Evolutionary conservation across 2,113 vertebrate species (phyloP).

Genomic region (Ellobius talpinus): DNA sequence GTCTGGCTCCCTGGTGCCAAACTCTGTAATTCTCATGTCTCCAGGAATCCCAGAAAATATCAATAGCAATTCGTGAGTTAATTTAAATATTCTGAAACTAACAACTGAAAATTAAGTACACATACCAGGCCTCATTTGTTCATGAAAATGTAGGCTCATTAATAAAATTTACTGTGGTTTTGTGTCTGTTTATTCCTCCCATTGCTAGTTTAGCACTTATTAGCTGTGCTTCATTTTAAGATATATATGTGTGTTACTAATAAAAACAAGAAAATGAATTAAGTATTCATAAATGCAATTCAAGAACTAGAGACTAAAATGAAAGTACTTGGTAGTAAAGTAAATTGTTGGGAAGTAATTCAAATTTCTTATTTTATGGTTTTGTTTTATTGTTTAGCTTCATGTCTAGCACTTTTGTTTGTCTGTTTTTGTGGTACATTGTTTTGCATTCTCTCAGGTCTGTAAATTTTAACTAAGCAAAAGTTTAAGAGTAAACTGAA

Average conservation of each 20-base stretch:
- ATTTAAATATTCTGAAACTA: slow-evolving; percentile 2
- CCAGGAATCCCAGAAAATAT: background rate
- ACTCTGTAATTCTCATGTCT: background rate
- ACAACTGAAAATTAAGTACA: background rate
- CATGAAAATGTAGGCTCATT: slow-evolving; percentile 38
- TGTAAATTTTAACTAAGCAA: slow-evolving; percentile 29
- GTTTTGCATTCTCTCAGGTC: background rate
- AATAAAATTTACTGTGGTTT: background rate
- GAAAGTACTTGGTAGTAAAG: slow-evolving; percentile 17
- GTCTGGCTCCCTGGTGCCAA: background rate
- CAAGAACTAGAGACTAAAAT: background rate
- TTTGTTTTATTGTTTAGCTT: slow-evolving; percentile 26
- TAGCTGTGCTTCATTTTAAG: background rate
- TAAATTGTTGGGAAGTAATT: background rate
- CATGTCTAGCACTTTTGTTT: background rate
- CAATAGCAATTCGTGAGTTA: background rate
- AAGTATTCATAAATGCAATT: slow-evolving; percentile 64
- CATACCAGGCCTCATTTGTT: background rate
- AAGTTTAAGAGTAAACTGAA: slow-evolving; percentile 22
- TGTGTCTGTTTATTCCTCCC: slow-evolving; percentile 10
- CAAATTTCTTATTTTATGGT: background rate
- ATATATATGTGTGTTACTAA: slow-evolving; percentile 41
- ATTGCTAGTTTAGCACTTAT: background rate
- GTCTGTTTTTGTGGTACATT: background rate
- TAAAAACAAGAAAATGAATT: slow-evolving; percentile 58